Evolutionary conservation across 2,888 invertebrate species (phyloP).

Genomic region (Geotrupes spiniger): DNA sequence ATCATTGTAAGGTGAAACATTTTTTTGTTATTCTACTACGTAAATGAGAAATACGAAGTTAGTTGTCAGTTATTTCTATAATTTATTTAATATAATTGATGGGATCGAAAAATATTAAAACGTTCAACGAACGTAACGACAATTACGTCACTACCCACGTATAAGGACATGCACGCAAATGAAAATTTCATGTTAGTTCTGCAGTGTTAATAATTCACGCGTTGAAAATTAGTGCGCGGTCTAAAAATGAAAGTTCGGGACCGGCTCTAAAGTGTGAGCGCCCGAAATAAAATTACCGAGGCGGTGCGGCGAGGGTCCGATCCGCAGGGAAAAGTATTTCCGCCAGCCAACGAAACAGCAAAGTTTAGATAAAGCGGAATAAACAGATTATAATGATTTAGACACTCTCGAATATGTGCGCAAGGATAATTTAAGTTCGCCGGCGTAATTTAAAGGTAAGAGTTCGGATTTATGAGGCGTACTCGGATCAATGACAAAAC

Average conservation of each 20-base stretch:
- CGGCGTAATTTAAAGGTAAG: slow-evolving; percentile 40
- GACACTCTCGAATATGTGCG: slow-evolving; percentile 41
- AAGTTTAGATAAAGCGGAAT: slow-evolving; percentile 47
- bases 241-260: slow-evolving; percentile 17
- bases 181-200: too few relatives aligned
- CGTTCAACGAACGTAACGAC: too few relatives aligned
- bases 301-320: slow-evolving; percentile 9
- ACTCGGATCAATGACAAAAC: slow-evolving; percentile 9
- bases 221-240: background rate
- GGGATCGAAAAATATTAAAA: too few relatives aligned
- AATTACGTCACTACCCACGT: too few relatives aligned
- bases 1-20: too few relatives aligned
- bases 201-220: too few relatives aligned
- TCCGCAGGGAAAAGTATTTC: slow-evolving; percentile 12
- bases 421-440: slow-evolving; percentile 33
- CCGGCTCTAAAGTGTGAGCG: slow-evolving; percentile 2
- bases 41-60: too few relatives aligned
- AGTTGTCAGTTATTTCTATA: too few relatives aligned
- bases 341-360: slow-evolving; percentile 40
- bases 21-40: too few relatives aligned
- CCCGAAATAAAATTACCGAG: slow-evolving; percentile 15
- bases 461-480: slow-evolving; percentile 17
- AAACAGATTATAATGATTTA: slow-evolving; percentile 49
- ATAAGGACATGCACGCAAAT: too few relatives aligned
- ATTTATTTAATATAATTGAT: too few relatives aligned